Percentiles rank a stretch among this genome's conserved stretches.
Conservation (phyloP, 2,797 vertebrate genomes). For the Pteronotus mesoamericanus region DNA sequence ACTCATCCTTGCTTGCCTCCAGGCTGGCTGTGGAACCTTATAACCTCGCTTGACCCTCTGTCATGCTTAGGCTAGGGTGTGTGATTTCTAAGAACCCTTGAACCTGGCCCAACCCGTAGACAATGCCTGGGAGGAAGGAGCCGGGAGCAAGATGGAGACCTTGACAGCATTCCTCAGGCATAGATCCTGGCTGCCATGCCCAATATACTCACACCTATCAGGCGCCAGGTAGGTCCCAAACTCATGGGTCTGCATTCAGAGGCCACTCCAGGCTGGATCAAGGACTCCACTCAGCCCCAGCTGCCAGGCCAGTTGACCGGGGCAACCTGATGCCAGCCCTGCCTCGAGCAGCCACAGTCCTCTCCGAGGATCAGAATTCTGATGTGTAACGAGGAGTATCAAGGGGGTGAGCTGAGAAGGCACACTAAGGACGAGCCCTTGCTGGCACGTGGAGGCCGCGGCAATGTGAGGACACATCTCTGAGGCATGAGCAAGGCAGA, state of each 20-base stretch:
- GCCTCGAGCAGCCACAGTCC: background rate
- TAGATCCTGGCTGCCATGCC: background rate
- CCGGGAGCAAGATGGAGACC: background rate
- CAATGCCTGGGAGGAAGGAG: background rate
- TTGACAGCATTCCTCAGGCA: background rate
- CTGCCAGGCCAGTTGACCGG: background rate
- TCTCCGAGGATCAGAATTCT: background rate
- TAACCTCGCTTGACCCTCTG: background rate
- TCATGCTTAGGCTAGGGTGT: background rate
- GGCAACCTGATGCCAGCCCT: fast-evolving
- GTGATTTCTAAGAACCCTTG: background rate
- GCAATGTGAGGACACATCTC: fast-evolving
- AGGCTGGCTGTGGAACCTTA: background rate
- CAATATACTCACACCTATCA: background rate
- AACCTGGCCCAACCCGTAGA: background rate
- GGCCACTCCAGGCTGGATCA: background rate
- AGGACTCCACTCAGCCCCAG: background rate
- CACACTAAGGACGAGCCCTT: fast-evolving
- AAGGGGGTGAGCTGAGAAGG: background rate
- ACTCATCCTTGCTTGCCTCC: background rate
- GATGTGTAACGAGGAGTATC: background rate
- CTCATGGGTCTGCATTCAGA: background rate
- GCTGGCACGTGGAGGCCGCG: fast-evolving
- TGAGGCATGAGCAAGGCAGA: background rate
- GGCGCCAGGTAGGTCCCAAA: background rate